Conservation (phyloP, 2,113 vertebrate genomes). For the Strigops habroptila region DNA sequence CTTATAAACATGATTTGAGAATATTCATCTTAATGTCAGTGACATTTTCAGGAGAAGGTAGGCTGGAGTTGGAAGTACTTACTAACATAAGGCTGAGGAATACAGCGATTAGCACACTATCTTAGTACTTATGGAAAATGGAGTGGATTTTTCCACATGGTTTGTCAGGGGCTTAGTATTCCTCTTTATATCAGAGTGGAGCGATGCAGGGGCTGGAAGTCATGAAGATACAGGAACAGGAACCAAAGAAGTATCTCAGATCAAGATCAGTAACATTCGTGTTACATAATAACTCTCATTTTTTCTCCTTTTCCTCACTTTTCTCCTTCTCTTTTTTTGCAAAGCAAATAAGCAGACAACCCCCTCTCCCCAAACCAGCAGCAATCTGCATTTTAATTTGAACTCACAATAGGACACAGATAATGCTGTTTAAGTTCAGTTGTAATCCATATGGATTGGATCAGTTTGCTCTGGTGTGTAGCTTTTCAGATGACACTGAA, state of each 20-base stretch:
- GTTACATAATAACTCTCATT: background rate
- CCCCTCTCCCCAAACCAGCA: background rate
- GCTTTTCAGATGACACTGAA: background rate
- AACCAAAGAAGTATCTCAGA: background rate
- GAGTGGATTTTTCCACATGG: background rate
- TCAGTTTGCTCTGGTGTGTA: background rate
- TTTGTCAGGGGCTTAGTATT: background rate
- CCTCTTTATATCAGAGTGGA: background rate
- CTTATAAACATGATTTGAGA: slow-evolving; percentile 11
- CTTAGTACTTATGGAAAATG: background rate
- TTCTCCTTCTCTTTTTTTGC: background rate
- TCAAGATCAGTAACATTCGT: background rate
- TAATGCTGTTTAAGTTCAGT: background rate
- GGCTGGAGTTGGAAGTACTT: background rate
- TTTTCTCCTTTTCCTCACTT: background rate
- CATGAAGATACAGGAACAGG: background rate
- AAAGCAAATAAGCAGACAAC: background rate
- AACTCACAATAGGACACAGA: background rate
- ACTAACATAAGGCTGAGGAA: background rate
- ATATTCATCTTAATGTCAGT: slow-evolving; percentile 11
- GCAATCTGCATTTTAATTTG: background rate
- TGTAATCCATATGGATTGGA: background rate
- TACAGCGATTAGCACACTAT: background rate
- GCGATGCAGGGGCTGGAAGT: background rate
- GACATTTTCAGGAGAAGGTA: slow-evolving; percentile 25